A percentile compares a stretch with the other conserved stretches of the same genome.
These are phyloP conservation scores for Scaptodrosophila lebanonensis DNA, from an alignment of 1,140 invertebrate species.

Conservation along the genomic window DNA sequence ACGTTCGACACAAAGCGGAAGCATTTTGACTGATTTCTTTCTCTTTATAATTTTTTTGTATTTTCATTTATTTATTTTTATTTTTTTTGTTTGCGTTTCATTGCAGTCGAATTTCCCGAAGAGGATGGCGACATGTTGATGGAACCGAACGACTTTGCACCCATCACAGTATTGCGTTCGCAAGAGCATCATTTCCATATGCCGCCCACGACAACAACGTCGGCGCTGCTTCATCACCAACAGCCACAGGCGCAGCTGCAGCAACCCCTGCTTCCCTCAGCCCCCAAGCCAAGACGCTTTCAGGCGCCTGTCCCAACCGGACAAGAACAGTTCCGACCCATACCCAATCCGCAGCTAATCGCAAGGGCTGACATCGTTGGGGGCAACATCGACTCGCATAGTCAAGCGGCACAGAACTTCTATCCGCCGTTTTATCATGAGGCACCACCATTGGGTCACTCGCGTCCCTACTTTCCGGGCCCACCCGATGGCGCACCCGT, in stretches of 20 bases:
- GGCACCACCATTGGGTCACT: constrained; percentile 71
- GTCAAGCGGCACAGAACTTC: constrained; percentile 71
- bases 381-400: constrained; percentile 49
- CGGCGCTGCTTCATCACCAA: constrained; percentile 8
- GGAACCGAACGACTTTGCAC: constrained; percentile 72
- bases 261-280: not conserved
- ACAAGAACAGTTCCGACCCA: constrained; percentile 58
- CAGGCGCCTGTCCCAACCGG: constrained; percentile 27
- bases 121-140: constrained; percentile 75
- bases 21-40: not conserved
- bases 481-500: constrained; percentile 24
- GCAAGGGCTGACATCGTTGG: constrained; percentile 37
- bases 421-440: constrained; percentile 75
- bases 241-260: constrained; percentile 7
- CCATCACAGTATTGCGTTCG: constrained; percentile 64
- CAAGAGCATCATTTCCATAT: constrained; percentile 67
- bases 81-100: constrained; percentile 10
- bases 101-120: constrained; percentile 69
- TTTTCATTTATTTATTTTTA: constrained; percentile 4
- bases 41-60: not conserved
- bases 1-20: too few relatives aligned
- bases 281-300: constrained; percentile 25
- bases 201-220: constrained; percentile 51
- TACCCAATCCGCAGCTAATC: constrained; percentile 40
- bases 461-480: constrained; percentile 66